Evolutionary conservation across 2,888 invertebrate genomes (phyloP), one percentile per base, ranked within the genome.

Genomic region (Erynnis tages): DNA sequence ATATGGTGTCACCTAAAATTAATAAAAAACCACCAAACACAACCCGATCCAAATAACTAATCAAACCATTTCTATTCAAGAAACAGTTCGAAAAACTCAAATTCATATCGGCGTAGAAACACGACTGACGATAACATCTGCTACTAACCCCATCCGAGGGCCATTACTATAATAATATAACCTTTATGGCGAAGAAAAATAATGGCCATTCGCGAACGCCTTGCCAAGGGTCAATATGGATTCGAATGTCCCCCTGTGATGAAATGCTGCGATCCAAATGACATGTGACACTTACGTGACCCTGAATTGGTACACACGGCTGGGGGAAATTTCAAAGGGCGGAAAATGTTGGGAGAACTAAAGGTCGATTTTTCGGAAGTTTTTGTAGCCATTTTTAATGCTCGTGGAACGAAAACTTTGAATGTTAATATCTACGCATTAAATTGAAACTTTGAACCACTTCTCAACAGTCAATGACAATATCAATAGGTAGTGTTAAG

Each of bases 241-340:
- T 14, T 71, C 62, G 58, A 55, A 53, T 54, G 54, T 54, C 60
- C 71, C 75, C 73, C 67, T 82, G 82, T 81, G 89, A 90, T 90
- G 90, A 90, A 90, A 90, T 84, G 89, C 84, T 86, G 81, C 84
- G 79, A 73, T 76, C 74, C 70, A 76, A 83, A 88, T 86, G 87
- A 88, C 79, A 83, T 83, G 89, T 85, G 88, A 88, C 87, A 84
- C 66, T 69, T 73, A 83, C 87, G 84, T 83, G 85, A 72, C 71
- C 65, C 72, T 54, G 54, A 58, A 40, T 37, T 38, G 21, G 37
- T 19, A 37, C 37, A 37, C 21, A 37, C 37, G 11, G 21, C 6
- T 11, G 8, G 23, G 5, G 10, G 13, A 29, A 10, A 3, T 29
- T 4, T 7, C 25, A 25, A 25, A 25, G 6, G 8, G 25, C 8